Evolutionary conservation across 2,888 invertebrate species (phyloP), one percentile per base, ranked within the genome.

Genomic region (Phrixothrix hirtus): DNA sequence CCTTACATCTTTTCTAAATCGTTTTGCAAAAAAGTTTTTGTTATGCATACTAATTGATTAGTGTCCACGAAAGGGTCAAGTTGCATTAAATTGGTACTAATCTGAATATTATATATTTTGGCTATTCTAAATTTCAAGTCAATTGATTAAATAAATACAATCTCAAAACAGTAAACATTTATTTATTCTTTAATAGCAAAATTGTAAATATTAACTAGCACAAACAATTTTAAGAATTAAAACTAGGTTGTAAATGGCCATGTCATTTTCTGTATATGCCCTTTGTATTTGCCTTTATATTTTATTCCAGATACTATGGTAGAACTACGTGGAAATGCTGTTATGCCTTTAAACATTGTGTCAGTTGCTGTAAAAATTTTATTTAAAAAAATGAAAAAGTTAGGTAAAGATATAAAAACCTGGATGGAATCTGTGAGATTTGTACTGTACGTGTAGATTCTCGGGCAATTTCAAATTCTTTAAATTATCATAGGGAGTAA

Each of bases 301-400:
- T 89, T 91, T 1, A 95, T 72, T 17, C 95, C 92, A 0, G 90
- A 84, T 0, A 95, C 92, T 44, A 92, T 75, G 0, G 91, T 92
- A 1, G 92, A 91, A 67, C 87, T 87, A 66, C 86, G 84, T 1
- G 94, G 93, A 72, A 87, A 96, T 0, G 92, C 95, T 15, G 90
- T 86, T 61, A 85, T 73, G 5, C 95, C 95, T 57, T 81, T 79
- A 71, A 90, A 88, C 72, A 78, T 77, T 0, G 82, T 83, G 66
- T 89, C 89, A 0, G 84, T 85, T 11, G 87, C 87, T 80, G 71
- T 47, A 73, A 36, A 2, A n/a, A n/a, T n/a, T n/a, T n/a, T n/a
- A n/a, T n/a, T n/a, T n/a, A n/a, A n/a, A n/a, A n/a, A n/a, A n/a
- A n/a, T n/a, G n/a, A n/a, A n/a, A n/a, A n/a, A n/a, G n/a, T n/a